phyloP scores from a whole-genome alignment of 2,113 vertebrate genomes.

The Agapornis roseicollis region DNA sequence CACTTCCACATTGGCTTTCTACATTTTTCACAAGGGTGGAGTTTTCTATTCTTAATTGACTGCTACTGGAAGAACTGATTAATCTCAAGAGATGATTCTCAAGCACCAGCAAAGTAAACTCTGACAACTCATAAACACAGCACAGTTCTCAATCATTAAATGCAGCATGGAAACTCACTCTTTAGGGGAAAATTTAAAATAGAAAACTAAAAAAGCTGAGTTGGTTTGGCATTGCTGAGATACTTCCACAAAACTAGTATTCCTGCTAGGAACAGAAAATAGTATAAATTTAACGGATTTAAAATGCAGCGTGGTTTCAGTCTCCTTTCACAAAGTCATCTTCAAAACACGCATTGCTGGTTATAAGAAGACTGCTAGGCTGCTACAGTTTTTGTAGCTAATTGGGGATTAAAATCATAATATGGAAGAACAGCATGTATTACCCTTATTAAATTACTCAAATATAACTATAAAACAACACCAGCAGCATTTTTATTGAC shows the following conservation, averaged over 20 bases:
- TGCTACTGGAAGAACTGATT: background rate
- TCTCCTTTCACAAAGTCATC: background rate
- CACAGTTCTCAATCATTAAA: background rate
- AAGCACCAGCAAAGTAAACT: background rate
- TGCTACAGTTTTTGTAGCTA: background rate
- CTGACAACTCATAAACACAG: background rate
- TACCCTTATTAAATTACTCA: background rate
- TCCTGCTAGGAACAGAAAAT: background rate
- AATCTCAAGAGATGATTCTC: background rate
- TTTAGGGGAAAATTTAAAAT: background rate
- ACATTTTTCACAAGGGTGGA: background rate
- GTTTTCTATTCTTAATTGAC: background rate
- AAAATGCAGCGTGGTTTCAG: background rate
- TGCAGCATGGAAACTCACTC: background rate
- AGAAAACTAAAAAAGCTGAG: too few species aligned
- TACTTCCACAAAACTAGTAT: background rate
- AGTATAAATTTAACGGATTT: background rate
- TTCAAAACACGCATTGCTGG: background rate
- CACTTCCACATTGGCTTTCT: background rate
- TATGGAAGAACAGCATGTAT: background rate
- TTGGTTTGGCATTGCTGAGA: too few species aligned
- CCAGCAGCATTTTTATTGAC: background rate
- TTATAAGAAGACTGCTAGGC: background rate
- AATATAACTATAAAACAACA: background rate
- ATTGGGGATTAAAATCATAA: background rate